Evolutionary conservation across 1,140 invertebrate genomes (phyloP).

Genomic region (Penaeus chinensis): DNA sequence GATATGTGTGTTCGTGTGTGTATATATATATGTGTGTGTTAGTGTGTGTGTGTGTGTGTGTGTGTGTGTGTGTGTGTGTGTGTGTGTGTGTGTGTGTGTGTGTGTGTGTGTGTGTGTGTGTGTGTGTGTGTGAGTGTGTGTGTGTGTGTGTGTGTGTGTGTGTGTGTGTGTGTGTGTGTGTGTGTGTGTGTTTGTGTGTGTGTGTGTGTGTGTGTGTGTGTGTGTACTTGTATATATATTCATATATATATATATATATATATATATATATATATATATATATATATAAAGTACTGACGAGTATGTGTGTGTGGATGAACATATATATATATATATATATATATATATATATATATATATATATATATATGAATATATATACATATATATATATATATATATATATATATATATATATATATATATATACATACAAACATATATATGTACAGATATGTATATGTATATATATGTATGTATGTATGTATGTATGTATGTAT

Average conservation of each 20-base stretch:
- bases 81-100: background rate
- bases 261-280: slow-evolving; percentile 27
- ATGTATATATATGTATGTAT: background rate
- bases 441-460: background rate
- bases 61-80: too few relatives aligned
- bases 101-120: background rate
- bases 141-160: too few relatives aligned
- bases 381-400: slow-evolving; percentile 19
- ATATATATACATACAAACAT: background rate
- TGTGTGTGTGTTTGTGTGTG: background rate
- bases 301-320: background rate
- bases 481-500: too few relatives aligned
- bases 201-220: slow-evolving; percentile 26
- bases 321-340: slow-evolving; percentile 26
- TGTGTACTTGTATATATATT: slow-evolving; percentile 14
- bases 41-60: too few relatives aligned
- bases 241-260: slow-evolving; percentile 32
- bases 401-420: slow-evolving; percentile 28
- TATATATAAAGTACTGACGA: background rate
- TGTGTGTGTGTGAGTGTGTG: background rate
- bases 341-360: slow-evolving; percentile 26
- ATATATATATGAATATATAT: slow-evolving; percentile 31
- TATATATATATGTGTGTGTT: too few relatives aligned
- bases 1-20: too few relatives aligned
- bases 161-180: background rate